These are phyloP conservation scores for Agriotes lineatus DNA, from an alignment of 2,888 invertebrate genomes.

Conservation along the genomic window DNA sequence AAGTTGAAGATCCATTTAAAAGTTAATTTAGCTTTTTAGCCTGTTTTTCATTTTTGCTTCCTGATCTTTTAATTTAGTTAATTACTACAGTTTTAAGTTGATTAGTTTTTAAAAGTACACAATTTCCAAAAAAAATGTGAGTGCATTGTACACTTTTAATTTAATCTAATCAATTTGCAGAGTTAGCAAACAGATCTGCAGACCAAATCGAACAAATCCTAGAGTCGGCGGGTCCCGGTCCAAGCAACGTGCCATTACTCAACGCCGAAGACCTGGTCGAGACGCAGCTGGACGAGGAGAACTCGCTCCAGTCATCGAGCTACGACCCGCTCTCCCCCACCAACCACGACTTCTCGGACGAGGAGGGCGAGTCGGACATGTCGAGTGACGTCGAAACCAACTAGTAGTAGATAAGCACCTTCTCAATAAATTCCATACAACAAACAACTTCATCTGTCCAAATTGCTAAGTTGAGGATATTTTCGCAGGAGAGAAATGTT, in stretches of 20 bases:
- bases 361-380: constrained; percentile 73
- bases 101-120: too few species aligned
- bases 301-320: constrained; percentile 66
- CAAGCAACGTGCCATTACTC: constrained; percentile 47
- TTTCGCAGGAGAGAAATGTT: constrained; percentile 21
- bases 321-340: constrained; percentile 68
- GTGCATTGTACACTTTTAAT: too few species aligned
- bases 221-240: constrained; percentile 53
- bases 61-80: too few species aligned
- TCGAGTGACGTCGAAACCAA: constrained; percentile 79
- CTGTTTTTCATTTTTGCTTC: too few species aligned
- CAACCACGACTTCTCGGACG: constrained; percentile 70
- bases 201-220: constrained; percentile 55
- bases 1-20: too few species aligned
- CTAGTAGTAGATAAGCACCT: constrained; percentile 60
- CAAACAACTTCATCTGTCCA: constrained; percentile 41
- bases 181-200: constrained; percentile 57
- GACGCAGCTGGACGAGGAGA: constrained; percentile 63
- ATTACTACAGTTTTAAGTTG: too few species aligned
- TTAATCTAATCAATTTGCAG: too few species aligned
- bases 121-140: too few species aligned
- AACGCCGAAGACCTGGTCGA: constrained; percentile 59
- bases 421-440: constrained; percentile 10
- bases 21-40: too few species aligned
- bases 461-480: constrained; percentile 21